Evolutionary conservation across 2,113 vertebrate genomes (phyloP).

Genomic region (Hassar affinis): DNA sequence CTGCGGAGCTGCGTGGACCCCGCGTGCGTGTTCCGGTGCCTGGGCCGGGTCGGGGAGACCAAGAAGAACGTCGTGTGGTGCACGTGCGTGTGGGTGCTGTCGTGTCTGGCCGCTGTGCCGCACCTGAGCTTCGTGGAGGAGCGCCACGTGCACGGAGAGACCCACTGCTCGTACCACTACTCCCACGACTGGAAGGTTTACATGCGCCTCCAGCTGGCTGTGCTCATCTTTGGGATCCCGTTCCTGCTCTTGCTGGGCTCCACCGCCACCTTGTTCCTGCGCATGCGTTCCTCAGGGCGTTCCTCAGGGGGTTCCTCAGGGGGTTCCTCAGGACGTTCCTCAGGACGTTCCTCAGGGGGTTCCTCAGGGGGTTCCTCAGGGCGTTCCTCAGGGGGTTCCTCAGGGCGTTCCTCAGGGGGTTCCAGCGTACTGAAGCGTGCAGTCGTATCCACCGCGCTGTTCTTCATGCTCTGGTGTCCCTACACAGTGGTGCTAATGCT

Average conservation of each 20-base stretch:
- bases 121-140: constrained; percentile 65
- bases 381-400: constrained; percentile 36
- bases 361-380: too few relatives aligned
- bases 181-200: constrained; percentile 67
- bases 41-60: constrained; percentile 13
- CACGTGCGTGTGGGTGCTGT: constrained; percentile 59
- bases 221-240: constrained; percentile 71
- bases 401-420: constrained; percentile 26
- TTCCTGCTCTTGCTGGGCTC: constrained; percentile 70
- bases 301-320: too few relatives aligned
- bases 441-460: constrained; percentile 61
- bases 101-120: constrained; percentile 66
- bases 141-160: constrained; percentile 50
- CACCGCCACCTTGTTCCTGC: constrained; percentile 56
- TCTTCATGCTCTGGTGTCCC: constrained; percentile 77
- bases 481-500: constrained; percentile 73
- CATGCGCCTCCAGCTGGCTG: constrained; percentile 66
- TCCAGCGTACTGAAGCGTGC: constrained; percentile 58
- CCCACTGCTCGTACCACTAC: constrained; percentile 64
- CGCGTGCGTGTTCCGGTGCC: constrained; percentile 47
- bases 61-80: constrained; percentile 47
- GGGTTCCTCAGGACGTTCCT: too few relatives aligned
- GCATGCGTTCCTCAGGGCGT: constrained; percentile 40
- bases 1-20: constrained; percentile 71
- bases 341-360: too few relatives aligned